Percentiles rank a stretch among this genome's conserved stretches.
Conservation (phyloP, 2,888 invertebrate species). For the Dynastes grantii region DNA sequence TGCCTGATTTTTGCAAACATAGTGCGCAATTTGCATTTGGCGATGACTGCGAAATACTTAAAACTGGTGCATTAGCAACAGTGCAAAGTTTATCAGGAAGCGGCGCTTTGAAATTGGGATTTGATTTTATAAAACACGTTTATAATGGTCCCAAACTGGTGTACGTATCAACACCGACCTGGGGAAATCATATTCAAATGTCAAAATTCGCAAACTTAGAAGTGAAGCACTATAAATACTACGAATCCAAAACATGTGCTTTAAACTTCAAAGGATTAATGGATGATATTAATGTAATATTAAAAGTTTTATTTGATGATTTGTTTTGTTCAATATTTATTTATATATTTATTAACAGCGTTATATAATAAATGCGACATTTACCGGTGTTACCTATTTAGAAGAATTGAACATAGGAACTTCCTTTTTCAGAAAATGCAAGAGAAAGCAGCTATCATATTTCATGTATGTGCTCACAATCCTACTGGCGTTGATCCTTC, state of each 20-base stretch:
- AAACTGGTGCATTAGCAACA: conserved; percentile 80
- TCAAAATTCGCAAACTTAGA: conserved; percentile 90
- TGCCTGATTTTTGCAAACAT: conserved; percentile 86
- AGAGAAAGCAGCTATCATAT: conserved; percentile 88
- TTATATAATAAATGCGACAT: too few species aligned
- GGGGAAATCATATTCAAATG: conserved; percentile 98
- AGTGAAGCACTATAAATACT: conserved; percentile 94
- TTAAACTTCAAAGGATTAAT: conserved; percentile 92
- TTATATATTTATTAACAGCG: too few species aligned
- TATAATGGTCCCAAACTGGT: conserved; percentile 86
- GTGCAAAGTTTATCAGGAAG: conserved; percentile 97
- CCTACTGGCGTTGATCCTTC: conserved; percentile 96
- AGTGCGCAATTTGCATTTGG: conserved; percentile 93
- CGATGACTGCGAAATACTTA: conserved; percentile 78
- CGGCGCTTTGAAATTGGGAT: conserved; percentile 94
- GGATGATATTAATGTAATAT: conserved; percentile 86
- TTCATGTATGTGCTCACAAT: conserved; percentile 99
- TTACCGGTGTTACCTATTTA: too few species aligned
- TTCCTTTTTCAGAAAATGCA: conserved; percentile 86
- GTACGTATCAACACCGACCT: conserved; percentile 94
- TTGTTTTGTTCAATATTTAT: too few species aligned
- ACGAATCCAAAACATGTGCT: conserved; percentile 93
- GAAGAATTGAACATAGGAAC: too few species aligned
- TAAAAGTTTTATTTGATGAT: not conserved
- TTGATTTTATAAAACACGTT: conserved; percentile 88